Evolutionary conservation across 2,888 invertebrate species (phyloP).

Genomic region (Theretra japonica): DNA sequence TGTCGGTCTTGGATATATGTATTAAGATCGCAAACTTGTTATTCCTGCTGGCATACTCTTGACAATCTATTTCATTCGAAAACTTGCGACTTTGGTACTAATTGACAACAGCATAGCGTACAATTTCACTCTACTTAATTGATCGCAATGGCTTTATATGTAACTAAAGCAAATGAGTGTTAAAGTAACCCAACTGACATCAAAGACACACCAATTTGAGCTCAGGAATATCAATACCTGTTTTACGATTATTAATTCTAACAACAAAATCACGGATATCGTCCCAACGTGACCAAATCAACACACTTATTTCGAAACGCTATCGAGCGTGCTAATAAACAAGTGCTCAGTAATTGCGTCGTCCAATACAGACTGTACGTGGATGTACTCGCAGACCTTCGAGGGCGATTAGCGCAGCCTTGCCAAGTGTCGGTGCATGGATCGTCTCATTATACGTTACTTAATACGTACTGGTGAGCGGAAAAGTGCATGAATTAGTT

Average conservation of each 20-base stretch:
- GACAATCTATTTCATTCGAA: no score
- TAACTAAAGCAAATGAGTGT: no score
- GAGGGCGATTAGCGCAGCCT: constrained; percentile 59
- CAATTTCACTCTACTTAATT: no score
- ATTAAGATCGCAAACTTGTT: background rate
- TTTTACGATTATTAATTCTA: no score
- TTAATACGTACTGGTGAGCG: constrained; percentile 29
- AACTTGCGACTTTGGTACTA: no score
- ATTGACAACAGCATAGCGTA: no score
- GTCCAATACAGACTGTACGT: constrained; percentile 17
- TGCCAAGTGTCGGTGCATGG: constrained; percentile 64
- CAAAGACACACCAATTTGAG: no score
- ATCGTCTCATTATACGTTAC: constrained; percentile 36
- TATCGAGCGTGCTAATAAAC: background rate
- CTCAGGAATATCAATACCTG: no score
- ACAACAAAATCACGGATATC: background rate
- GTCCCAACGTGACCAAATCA: background rate
- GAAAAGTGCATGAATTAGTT: background rate
- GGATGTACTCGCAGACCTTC: constrained; percentile 52
- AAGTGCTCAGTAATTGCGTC: constrained; percentile 4
- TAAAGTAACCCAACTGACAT: no score
- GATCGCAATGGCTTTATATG: no score
- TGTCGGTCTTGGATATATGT: background rate
- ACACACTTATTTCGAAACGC: background rate
- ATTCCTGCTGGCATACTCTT: no score